phyloP scores from a whole-genome alignment of 2,888 invertebrate genomes.

The Lathronympha strigana region DNA sequence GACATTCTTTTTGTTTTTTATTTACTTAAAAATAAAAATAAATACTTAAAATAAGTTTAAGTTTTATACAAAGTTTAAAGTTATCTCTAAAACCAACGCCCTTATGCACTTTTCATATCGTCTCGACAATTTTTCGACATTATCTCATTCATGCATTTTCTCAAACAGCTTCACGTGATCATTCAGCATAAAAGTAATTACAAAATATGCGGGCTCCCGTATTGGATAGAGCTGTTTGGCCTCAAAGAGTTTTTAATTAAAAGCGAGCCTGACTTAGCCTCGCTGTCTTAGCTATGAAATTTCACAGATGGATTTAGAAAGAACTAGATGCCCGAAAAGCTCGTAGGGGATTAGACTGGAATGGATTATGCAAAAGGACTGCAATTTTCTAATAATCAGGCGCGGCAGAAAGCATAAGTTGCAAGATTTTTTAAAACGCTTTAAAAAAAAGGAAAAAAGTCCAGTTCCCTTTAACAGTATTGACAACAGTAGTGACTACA shows the following conservation, averaged over 20 bases:
- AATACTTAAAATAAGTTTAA: no score
- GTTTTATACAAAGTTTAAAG: no score
- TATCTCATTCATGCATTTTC: conserved; percentile 2
- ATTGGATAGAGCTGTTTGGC: conserved; percentile 18
- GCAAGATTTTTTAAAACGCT: no score
- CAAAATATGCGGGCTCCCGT: conserved; percentile 12
- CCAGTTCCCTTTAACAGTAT: no score
- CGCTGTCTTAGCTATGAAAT: not conserved
- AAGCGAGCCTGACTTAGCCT: conserved; percentile 19
- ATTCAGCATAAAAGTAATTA: conserved; percentile 9
- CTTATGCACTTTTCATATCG: not conserved
- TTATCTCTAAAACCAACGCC: no score
- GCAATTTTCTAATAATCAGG: no score
- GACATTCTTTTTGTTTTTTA: no score
- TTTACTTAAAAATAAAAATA: no score
- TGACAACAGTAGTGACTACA: no score
- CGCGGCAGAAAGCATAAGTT: no score
- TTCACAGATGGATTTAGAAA: conserved; percentile 8
- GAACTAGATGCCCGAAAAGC: not conserved
- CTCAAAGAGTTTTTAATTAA: conserved; percentile 39
- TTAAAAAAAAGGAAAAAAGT: no score
- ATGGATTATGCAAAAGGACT: not conserved
- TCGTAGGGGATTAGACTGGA: not conserved
- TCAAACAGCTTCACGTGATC: not conserved
- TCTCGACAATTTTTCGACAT: not conserved